phyloP scores from a whole-genome alignment of 1,140 invertebrate species.

The Drosophila mojavensis region DNA sequence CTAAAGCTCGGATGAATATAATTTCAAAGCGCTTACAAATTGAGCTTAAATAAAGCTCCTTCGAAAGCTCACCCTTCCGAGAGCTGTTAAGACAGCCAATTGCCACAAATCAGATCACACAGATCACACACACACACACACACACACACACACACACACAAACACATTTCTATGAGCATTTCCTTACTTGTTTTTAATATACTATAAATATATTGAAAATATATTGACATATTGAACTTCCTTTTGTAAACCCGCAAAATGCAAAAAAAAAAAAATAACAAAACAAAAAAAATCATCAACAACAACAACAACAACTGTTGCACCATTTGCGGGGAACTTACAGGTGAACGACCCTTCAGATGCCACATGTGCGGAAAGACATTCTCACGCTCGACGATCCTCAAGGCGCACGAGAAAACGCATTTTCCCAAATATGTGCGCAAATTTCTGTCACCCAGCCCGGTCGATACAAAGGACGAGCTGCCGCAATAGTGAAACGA shows the following conservation, averaged over 20 bases:
- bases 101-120: no score
- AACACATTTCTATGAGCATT: background rate
- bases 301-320: background rate
- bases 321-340: constrained; percentile 13
- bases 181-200: background rate
- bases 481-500: constrained; percentile 88
- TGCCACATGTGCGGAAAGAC: constrained; percentile 95
- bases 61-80: background rate
- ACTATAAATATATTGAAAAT: background rate
- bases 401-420: constrained; percentile 96
- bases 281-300: constrained; percentile 2
- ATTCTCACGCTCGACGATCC: constrained; percentile 94
- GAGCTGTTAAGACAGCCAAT: no score
- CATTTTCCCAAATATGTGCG: constrained; percentile 95
- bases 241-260: constrained; percentile 21
- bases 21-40: no score
- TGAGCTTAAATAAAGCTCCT: no score
- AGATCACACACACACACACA: no score
- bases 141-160: background rate
- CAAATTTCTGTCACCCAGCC: constrained; percentile 93
- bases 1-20: no score
- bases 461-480: constrained; percentile 91
- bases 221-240: constrained; percentile 40
- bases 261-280: constrained; percentile 3
- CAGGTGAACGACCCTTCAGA: constrained; percentile 93